A percentile compares a stretch with the other conserved stretches of the same genome.
These are phyloP conservation scores for Epistrophella euchroma DNA, from an alignment of 2,888 invertebrate species.

Conservation along the genomic window DNA sequence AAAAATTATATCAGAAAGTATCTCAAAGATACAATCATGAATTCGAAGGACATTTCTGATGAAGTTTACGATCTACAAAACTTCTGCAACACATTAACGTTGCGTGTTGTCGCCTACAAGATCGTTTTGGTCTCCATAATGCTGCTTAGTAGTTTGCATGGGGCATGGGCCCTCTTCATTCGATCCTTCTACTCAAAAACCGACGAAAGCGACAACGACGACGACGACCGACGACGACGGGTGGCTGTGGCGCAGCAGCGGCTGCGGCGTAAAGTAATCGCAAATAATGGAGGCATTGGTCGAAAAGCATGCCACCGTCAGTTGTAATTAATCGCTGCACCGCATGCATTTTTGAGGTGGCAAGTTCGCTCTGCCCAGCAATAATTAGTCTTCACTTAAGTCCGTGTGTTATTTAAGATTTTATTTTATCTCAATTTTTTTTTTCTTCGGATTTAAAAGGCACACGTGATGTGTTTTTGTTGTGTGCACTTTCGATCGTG, in stretches of 20 bases:
- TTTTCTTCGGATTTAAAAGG: slow-evolving; percentile 18
- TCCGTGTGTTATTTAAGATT: slow-evolving; percentile 50
- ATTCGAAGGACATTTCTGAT: slow-evolving; percentile 59
- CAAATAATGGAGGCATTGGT: slow-evolving; percentile 71
- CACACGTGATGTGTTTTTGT: slow-evolving; percentile 2
- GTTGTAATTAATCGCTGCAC: slow-evolving; percentile 74
- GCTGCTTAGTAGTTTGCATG: neutral
- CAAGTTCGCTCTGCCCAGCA: slow-evolving; percentile 72
- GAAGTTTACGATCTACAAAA: slow-evolving; percentile 72
- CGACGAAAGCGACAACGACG: too few relatives aligned
- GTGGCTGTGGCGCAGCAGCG: neutral
- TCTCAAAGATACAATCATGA: slow-evolving; percentile 62
- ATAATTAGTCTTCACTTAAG: slow-evolving; percentile 71
- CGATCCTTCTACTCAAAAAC: neutral
- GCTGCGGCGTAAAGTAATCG: slow-evolving; percentile 34
- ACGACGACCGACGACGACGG: neutral
- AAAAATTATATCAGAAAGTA: slow-evolving; percentile 51
- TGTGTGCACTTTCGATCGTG: slow-evolving; percentile 36
- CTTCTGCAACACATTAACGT: slow-evolving; percentile 55
- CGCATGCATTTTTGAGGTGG: slow-evolving; percentile 73
- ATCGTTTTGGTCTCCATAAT: slow-evolving; percentile 54
- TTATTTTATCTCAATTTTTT: neutral
- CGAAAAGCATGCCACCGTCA: slow-evolving; percentile 75
- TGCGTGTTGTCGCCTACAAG: slow-evolving; percentile 72
- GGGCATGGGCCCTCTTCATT: slow-evolving; percentile 3